A percentile compares a stretch with the other conserved stretches of the same genome.
phyloP scores from a whole-genome alignment of 1,140 invertebrate genomes.

The Prorops nasuta region DNA sequence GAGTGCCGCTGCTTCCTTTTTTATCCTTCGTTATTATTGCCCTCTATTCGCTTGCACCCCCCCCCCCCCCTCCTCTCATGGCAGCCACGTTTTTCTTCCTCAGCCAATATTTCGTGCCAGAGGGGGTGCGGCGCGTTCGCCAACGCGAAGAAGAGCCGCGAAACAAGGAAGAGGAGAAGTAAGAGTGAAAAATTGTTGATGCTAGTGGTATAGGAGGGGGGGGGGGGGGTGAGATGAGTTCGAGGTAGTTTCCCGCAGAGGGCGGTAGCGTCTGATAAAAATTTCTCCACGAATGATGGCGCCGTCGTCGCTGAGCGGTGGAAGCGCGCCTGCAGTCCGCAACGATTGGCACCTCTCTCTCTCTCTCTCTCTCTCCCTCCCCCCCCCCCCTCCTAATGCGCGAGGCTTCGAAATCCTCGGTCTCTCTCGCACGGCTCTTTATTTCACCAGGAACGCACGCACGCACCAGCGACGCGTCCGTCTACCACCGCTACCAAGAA shows the following conservation, averaged over 20 bases:
- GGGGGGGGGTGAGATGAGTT: slow-evolving; percentile 10
- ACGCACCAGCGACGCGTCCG: slow-evolving; percentile 15
- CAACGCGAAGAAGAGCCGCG: too few relatives aligned
- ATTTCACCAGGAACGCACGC: slow-evolving; percentile 15
- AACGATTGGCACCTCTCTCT: too few relatives aligned
- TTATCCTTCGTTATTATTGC: too few relatives aligned
- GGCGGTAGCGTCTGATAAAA: slow-evolving; percentile 28
- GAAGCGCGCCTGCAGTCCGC: slow-evolving; percentile 8
- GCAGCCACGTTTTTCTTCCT: slow-evolving; percentile 12
- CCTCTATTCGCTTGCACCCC: slow-evolving; percentile 14
- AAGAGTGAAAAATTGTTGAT: not conserved
- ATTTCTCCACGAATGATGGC: slow-evolving; percentile 38
- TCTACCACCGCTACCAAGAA: too few relatives aligned
- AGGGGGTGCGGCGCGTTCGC: slow-evolving; percentile 17
- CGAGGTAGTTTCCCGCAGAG: not conserved
- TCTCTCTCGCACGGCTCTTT: slow-evolving; percentile 27
- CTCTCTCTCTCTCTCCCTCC: slow-evolving; percentile 32
- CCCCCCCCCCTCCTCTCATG: not conserved
- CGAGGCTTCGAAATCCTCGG: not conserved
- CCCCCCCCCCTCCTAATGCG: slow-evolving; percentile 19
- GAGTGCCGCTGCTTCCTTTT: too few relatives aligned
- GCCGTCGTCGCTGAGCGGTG: slow-evolving; percentile 28
- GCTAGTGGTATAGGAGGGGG: slow-evolving; percentile 20
- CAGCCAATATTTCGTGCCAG: too few relatives aligned
- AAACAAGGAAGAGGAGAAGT: slow-evolving; percentile 16